These are phyloP conservation scores for Neodiprion lecontei DNA, from an alignment of 1,140 invertebrate genomes.

Conservation along the genomic window DNA sequence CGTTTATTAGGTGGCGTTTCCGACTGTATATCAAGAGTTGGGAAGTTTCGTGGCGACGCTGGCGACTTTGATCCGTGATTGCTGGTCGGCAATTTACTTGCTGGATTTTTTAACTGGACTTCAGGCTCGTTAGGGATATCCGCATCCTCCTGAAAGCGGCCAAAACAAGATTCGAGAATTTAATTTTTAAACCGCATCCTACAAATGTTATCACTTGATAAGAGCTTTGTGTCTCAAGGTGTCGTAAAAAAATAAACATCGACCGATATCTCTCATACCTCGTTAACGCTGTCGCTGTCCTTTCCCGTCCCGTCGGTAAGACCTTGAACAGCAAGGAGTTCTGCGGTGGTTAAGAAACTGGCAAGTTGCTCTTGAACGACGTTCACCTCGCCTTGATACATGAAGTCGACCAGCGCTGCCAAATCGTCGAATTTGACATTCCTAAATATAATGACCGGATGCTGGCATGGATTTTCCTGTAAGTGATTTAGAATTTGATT, in stretches of 20 bases:
- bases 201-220: constrained; percentile 6
- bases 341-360: constrained; percentile 70
- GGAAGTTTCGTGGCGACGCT: constrained; percentile 50
- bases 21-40: constrained; percentile 49
- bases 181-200: constrained; percentile 11
- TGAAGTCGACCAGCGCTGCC: constrained; percentile 82
- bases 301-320: constrained; percentile 64
- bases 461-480: constrained; percentile 81
- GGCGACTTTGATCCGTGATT: constrained; percentile 55
- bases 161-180: constrained; percentile 16
- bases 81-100: constrained; percentile 52
- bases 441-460: constrained; percentile 86
- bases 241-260: constrained; percentile 1
- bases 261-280: constrained; percentile 35
- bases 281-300: constrained; percentile 54
- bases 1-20: constrained; percentile 55
- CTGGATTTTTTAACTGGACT: constrained; percentile 56
- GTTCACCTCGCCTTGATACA: constrained; percentile 78
- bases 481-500: constrained; percentile 35
- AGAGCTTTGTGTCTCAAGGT: constrained; percentile 2
- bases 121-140: constrained; percentile 60
- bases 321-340: constrained; percentile 70
- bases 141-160: constrained; percentile 49
- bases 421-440: constrained; percentile 85
- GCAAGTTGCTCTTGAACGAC: constrained; percentile 70